These are phyloP conservation scores for Pycnomerus fuliginosus DNA, from an alignment of 2,888 invertebrate species.

Conservation along the genomic window DNA sequence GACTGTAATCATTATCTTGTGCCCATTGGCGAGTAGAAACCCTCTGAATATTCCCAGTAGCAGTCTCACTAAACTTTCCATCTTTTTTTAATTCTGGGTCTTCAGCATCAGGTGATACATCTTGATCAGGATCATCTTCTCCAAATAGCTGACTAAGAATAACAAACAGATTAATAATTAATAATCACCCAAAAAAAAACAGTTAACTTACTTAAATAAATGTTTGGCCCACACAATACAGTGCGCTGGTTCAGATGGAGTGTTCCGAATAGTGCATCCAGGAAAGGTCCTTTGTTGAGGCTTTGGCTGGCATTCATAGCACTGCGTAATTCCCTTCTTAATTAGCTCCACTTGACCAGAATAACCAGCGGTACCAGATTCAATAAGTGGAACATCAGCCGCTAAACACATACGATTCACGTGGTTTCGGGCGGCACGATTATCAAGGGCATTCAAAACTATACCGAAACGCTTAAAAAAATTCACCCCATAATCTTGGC, in stretches of 20 bases:
- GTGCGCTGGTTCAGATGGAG: constrained; percentile 98
- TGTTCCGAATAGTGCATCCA: constrained; percentile 98
- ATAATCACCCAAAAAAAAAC: constrained; percentile 8
- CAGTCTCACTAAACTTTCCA: constrained; percentile 59
- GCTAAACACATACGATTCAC: constrained; percentile 99
- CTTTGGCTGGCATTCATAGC: constrained; percentile 96
- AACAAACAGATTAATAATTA: too few relatives aligned
- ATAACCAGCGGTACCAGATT: constrained; percentile 97
- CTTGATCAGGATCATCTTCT: constrained; percentile 93
- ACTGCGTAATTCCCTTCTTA: constrained; percentile 85
- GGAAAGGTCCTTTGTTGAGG: constrained; percentile 91
- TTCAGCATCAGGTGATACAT: constrained; percentile 95
- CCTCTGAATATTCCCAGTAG: constrained; percentile 55
- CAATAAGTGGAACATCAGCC: constrained; percentile 89
- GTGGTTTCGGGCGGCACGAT: constrained; percentile 93
- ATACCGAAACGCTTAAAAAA: constrained; percentile 91
- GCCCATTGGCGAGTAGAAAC: constrained; percentile 89
- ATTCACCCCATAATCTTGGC: constrained; percentile 82
- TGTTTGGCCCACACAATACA: constrained; percentile 99
- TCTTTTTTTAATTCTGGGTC: constrained; percentile 83
- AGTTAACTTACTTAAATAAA: constrained; percentile 80
- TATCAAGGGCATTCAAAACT: constrained; percentile 96
- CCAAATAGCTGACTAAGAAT: constrained; percentile 91
- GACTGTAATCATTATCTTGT: constrained; percentile 75
- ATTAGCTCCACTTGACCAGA: constrained; percentile 93